Percentiles rank a stretch among this genome's conserved stretches.
phyloP scores from a whole-genome alignment of 2,888 invertebrate genomes.

The Bombylius discolor region DNA sequence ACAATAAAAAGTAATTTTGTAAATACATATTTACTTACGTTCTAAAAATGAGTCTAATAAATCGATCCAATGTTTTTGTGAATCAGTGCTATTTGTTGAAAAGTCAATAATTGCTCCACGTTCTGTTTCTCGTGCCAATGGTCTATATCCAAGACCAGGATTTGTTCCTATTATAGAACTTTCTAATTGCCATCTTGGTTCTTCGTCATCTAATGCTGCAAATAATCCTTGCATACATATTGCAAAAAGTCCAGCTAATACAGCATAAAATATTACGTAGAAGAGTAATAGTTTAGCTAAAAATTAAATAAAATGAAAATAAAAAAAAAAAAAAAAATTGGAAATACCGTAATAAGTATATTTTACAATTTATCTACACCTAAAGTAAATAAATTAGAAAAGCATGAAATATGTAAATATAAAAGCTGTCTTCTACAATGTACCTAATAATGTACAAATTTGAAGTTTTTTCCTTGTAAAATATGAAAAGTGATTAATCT shows the following conservation, averaged over 20 bases:
- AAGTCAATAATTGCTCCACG: conserved; percentile 51
- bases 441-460: no score
- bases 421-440: no score
- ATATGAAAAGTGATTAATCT: no score
- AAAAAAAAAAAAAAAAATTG: conserved; percentile 23
- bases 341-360: no score
- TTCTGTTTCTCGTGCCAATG: conserved; percentile 40
- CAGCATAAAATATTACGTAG: conserved; percentile 77
- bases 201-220: conserved; percentile 49
- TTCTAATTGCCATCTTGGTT: conserved; percentile 62
- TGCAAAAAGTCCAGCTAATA: conserved; percentile 69
- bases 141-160: conserved; percentile 53
- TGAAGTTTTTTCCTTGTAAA: no score
- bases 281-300: conserved; percentile 71
- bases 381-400: no score
- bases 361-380: no score
- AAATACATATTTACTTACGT: conserved; percentile 35
- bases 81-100: conserved; percentile 39
- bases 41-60: conserved; percentile 43
- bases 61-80: conserved; percentile 42
- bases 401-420: no score
- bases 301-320: conserved; percentile 19
- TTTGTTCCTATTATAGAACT: conserved; percentile 61
- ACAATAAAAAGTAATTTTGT: neutral
- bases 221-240: conserved; percentile 76